phyloP scores from a whole-genome alignment of 1,140 invertebrate species.

The Ceratosolen solmsi region DNA sequence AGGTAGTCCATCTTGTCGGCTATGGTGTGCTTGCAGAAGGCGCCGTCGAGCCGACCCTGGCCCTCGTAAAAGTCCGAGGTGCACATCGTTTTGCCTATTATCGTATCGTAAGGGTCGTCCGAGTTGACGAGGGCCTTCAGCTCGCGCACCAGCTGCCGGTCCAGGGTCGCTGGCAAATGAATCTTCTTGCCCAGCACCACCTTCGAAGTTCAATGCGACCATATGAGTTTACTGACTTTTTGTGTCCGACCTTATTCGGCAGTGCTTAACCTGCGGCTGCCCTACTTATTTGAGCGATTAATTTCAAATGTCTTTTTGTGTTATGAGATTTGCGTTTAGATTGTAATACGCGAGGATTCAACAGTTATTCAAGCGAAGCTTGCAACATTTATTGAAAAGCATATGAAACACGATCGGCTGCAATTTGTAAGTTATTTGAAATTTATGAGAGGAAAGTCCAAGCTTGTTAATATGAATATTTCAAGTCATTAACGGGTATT shows the following conservation, averaged over 20 bases:
- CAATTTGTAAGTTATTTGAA: no score
- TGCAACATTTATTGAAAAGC: no score
- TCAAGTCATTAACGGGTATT: no score
- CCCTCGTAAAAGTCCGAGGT: slow-evolving; percentile 98
- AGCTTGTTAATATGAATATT: no score
- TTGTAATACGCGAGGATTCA: no score
- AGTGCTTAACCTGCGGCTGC: no score
- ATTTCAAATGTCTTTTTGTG: no score
- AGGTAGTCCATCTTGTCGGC: slow-evolving; percentile 93
- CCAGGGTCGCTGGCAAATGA: slow-evolving; percentile 86
- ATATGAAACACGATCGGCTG: no score
- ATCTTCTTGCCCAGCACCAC: slow-evolving; percentile 90
- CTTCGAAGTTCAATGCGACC: slow-evolving; percentile 71
- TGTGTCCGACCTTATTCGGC: neutral
- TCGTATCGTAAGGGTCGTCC: slow-evolving; percentile 86
- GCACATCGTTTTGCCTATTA: slow-evolving; percentile 94
- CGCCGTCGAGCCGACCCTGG: slow-evolving; percentile 95
- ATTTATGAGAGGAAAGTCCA: no score
- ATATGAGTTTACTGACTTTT: neutral
- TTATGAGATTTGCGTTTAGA: no score
- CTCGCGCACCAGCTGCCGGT: slow-evolving; percentile 85
- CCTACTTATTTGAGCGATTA: no score
- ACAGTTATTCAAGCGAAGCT: no score
- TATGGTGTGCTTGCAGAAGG: slow-evolving; percentile 95
- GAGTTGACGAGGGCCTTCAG: slow-evolving; percentile 79